Conservation (phyloP, 2,113 vertebrate genomes). For the Catharus minimus region DNA sequence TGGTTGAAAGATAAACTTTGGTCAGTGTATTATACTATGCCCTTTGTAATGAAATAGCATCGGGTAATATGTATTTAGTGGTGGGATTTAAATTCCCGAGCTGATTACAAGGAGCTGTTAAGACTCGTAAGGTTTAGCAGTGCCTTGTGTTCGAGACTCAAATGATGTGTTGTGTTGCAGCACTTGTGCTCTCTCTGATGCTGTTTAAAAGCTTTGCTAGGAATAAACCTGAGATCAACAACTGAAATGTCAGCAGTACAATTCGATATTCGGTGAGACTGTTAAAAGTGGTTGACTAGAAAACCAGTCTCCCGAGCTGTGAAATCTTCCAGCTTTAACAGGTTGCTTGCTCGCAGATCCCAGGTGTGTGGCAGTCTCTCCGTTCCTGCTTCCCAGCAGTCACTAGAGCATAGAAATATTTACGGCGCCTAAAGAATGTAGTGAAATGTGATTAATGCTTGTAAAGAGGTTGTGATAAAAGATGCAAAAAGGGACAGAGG, state of each 20-base stretch:
- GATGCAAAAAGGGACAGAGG: not conserved
- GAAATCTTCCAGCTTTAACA: not conserved
- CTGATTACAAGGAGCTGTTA: slow-evolving; percentile 48
- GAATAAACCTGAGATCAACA: not conserved
- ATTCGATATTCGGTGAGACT: not conserved
- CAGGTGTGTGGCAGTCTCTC: fast-evolving
- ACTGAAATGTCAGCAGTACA: not conserved
- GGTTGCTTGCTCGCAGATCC: not conserved
- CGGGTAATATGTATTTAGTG: slow-evolving; percentile 56
- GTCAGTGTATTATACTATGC: slow-evolving; percentile 45
- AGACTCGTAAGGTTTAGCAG: not conserved
- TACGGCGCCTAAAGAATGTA: not conserved
- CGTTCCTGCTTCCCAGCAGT: not conserved
- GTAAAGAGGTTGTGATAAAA: not conserved
- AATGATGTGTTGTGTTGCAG: not conserved
- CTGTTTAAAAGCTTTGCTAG: not conserved
- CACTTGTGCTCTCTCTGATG: not conserved
- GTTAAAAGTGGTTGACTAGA: not conserved
- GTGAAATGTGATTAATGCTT: not conserved
- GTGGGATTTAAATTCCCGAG: slow-evolving; percentile 58
- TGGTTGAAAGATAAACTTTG: slow-evolving; percentile 63
- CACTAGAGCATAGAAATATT: fast-evolving
- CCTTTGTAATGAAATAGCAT: slow-evolving; percentile 67
- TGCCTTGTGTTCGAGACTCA: not conserved
- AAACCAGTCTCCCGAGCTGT: not conserved